phyloP scores from a whole-genome alignment of 2,113 vertebrate species.

The Sciurus niger region DNA sequence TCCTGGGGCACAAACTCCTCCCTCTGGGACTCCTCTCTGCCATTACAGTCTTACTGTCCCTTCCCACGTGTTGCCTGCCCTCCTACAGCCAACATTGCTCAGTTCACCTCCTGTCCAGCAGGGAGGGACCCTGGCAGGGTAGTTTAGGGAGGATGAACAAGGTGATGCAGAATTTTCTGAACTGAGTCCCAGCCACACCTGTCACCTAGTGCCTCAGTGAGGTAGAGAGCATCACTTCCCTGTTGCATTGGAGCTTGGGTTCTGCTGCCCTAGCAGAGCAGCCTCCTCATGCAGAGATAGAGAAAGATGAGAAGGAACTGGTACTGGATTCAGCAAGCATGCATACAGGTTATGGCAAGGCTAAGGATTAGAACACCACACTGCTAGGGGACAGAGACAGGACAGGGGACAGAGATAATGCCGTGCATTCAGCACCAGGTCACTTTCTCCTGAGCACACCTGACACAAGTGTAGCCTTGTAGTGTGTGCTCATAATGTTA shows the following conservation, averaged over 20 bases:
- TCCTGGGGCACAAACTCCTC: background rate
- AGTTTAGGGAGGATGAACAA: background rate
- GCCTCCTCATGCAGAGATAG: background rate
- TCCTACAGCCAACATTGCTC: background rate
- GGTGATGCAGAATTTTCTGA: too few relatives aligned
- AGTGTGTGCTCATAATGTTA: too few relatives aligned
- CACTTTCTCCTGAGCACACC: background rate
- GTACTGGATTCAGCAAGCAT: too few relatives aligned
- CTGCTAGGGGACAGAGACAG: too few relatives aligned
- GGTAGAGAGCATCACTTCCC: background rate
- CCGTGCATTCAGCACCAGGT: background rate
- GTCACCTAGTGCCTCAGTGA: background rate
- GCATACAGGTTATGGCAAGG: background rate
- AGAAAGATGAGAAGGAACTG: background rate
- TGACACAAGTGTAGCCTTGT: background rate
- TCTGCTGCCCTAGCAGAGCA: too few relatives aligned
- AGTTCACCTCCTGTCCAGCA: background rate
- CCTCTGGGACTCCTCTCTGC: background rate
- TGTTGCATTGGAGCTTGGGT: background rate
- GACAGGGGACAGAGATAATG: background rate
- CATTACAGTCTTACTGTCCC: background rate
- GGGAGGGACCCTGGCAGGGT: background rate
- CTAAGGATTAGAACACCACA: background rate
- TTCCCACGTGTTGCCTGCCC: background rate
- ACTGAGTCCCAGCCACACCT: background rate